Conservation (phyloP, 1,140 invertebrate genomes). For the Danaus melanippus region DNA sequence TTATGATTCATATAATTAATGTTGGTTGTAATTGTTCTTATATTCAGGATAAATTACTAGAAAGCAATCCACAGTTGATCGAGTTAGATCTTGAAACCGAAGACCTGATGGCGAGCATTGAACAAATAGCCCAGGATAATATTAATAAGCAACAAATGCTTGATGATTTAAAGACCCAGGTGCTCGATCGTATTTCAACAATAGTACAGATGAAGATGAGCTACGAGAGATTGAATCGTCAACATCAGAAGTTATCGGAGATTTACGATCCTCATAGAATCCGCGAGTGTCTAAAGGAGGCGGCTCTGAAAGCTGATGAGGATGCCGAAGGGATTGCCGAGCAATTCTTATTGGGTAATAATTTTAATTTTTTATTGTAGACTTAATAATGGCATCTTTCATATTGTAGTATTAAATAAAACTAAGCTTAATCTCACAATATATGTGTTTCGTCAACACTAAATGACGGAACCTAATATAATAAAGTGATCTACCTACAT, state of each 20-base stretch:
- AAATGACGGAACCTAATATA: too few relatives aligned
- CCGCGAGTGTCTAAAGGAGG: slow-evolving; percentile 72
- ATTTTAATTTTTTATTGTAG: not conserved
- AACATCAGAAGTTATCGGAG: slow-evolving; percentile 80
- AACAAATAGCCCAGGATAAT: slow-evolving; percentile 81
- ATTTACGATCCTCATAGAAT: slow-evolving; percentile 82
- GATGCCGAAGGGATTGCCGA: slow-evolving; percentile 83
- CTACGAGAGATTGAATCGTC: slow-evolving; percentile 78
- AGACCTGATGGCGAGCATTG: slow-evolving; percentile 80
- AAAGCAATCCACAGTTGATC: slow-evolving; percentile 76
- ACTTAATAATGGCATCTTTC: too few relatives aligned
- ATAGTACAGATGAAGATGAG: slow-evolving; percentile 79
- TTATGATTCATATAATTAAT: not conserved
- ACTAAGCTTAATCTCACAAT: too few relatives aligned
- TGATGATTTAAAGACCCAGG: slow-evolving; percentile 71
- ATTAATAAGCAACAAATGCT: slow-evolving; percentile 78
- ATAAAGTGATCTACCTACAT: too few relatives aligned
- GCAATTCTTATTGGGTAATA: slow-evolving; percentile 77
- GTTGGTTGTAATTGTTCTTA: slow-evolving; percentile 1
- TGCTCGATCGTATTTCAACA: slow-evolving; percentile 76
- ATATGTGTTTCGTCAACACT: too few relatives aligned
- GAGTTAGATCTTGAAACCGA: slow-evolving; percentile 80
- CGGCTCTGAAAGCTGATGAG: slow-evolving; percentile 79
- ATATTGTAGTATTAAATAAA: too few relatives aligned
- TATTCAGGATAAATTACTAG: slow-evolving; percentile 79